Evolutionary conservation across 2,113 vertebrate species (phyloP).

Genomic region (Vulpes lagopus): DNA sequence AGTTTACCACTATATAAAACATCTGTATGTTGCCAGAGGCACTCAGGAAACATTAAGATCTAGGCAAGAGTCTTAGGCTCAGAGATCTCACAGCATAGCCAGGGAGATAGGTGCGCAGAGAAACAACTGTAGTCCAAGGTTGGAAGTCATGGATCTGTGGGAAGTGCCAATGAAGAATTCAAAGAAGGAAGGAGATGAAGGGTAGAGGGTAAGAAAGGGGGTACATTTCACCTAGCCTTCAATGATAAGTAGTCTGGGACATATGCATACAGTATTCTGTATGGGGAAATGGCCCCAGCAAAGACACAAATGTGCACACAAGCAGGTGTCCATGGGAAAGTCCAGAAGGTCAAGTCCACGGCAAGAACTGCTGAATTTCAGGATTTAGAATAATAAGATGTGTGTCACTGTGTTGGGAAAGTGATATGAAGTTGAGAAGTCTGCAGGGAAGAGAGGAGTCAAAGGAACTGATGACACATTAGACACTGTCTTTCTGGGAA

Average conservation of each 20-base stretch:
- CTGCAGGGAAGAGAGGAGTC: background rate
- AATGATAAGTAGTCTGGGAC: rapidly evolving
- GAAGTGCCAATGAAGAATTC: background rate
- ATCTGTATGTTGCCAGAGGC: background rate
- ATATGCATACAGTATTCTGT: background rate
- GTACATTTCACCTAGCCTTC: no score
- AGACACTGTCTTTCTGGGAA: background rate
- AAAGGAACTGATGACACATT: background rate
- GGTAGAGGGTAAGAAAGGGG: rapidly evolving
- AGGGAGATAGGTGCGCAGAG: no score
- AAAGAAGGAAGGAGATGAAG: no score
- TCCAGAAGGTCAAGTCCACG: no score
- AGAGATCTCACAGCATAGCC: background rate
- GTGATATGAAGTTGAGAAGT: background rate
- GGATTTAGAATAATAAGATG: background rate
- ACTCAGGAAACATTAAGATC: background rate
- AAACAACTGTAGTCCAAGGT: rapidly evolving
- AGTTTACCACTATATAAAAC: rapidly evolving
- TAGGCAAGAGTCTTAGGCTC: background rate
- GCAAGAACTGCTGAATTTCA: background rate
- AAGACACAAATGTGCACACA: background rate
- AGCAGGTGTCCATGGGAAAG: background rate
- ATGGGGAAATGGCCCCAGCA: background rate
- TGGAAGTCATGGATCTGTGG: rapidly evolving
- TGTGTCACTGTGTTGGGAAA: background rate